A percentile compares a stretch with the other conserved stretches of the same genome.
Evolutionary conservation across 2,797 vertebrate species (phyloP).

Genomic region (Pipistrellus nathusii): DNA sequence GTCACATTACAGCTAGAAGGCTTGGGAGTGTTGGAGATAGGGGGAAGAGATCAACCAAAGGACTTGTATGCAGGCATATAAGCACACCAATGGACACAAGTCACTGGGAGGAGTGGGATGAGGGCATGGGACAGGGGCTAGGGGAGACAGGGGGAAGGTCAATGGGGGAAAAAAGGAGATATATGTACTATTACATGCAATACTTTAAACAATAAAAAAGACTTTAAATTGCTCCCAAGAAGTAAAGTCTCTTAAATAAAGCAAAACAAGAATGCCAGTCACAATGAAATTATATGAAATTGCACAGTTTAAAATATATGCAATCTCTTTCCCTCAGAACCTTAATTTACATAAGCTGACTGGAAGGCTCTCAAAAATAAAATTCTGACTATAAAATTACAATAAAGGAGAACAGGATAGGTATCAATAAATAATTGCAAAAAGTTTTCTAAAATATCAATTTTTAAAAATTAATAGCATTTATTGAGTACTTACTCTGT

Average conservation of each 20-base stretch:
- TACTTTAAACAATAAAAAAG: too few species aligned
- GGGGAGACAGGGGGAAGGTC: too few species aligned
- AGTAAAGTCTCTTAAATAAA: too few species aligned
- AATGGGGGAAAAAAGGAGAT: too few species aligned
- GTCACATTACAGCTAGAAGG: neutral
- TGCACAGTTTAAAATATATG: slow-evolving; percentile 72
- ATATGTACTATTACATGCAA: too few species aligned
- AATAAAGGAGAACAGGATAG: slow-evolving; percentile 46
- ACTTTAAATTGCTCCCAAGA: too few species aligned
- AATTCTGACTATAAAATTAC: slow-evolving; percentile 62
- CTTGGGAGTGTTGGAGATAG: too few species aligned
- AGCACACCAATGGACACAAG: too few species aligned
- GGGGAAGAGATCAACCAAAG: too few species aligned
- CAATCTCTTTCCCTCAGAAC: slow-evolving; percentile 63
- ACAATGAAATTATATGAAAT: slow-evolving; percentile 74
- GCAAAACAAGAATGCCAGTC: slow-evolving; percentile 47
- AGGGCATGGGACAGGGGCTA: too few species aligned
- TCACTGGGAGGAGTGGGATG: too few species aligned
- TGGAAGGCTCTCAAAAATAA: slow-evolving; percentile 59
- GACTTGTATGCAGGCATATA: too few species aligned
- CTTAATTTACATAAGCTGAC: slow-evolving; percentile 66
- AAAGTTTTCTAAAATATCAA: slow-evolving; percentile 35
- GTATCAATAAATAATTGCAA: slow-evolving; percentile 33
- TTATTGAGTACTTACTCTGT: slow-evolving; percentile 2
- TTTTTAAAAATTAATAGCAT: slow-evolving; percentile 52